Base-by-base conservation (phyloP, 2,797 vertebrate species). In the Malurus splendens region DNA sequence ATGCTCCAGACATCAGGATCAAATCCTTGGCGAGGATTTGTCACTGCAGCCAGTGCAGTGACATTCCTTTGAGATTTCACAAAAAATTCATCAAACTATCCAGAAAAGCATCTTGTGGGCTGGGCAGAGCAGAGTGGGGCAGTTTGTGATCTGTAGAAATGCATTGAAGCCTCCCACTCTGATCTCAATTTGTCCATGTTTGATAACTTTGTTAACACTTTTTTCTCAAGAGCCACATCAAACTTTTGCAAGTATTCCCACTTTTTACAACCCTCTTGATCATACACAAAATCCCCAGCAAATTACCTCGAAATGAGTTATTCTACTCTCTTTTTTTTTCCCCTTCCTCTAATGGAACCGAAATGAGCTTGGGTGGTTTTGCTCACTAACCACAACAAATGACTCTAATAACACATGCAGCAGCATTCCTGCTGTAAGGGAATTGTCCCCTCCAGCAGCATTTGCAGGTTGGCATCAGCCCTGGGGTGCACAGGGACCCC, bases 361-460 rank as follows among this genome's bases (percentile, higher is more conserved):
- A 76, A 79, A 64, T 36, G 60, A 73, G 41, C 32, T 74, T 22
- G 50, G 54, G 45, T 77, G 79, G 27, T 80, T 90, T 87, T 78
- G 50, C 79, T 93, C 54, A 24, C 45, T 48, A 65, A 89, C 75
- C 56, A 64, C 80, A 62, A 44, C 28, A 59, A 82, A 60, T n/a
- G 56, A 32, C 39, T 78, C 64, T 61, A 55, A 72, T 22, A 59
- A 38, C 54, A 36, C 30, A 23, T 1, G 16, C 47, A 54, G 51
- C 66, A 41, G 42, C 0, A 0, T 4, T 20, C 16, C 0, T 41
- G 30, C 48, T 18, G 4, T 2, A 3, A 1, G 54, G 60, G 33
- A 52, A 18, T 2, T 6, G 1, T 51, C 82, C 74, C 71, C 24
- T 28, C 47, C 32, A 74, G 41, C 7, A 45, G 62, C 12, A 27